These are phyloP conservation scores for Apoda limacodes DNA, from an alignment of 2,888 invertebrate genomes.

Conservation along the genomic window DNA sequence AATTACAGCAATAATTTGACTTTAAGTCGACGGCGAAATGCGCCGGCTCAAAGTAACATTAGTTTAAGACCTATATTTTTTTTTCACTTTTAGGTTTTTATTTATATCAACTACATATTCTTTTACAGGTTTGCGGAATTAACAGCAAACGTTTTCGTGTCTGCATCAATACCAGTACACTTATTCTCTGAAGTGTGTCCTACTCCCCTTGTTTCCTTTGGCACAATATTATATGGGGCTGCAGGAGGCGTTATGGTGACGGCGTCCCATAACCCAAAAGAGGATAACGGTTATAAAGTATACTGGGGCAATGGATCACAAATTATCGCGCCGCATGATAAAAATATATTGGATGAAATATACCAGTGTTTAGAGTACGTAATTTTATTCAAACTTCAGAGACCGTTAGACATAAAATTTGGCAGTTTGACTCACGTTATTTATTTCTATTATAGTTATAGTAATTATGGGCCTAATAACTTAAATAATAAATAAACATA, in stretches of 20 bases:
- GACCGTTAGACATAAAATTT: too few relatives aligned
- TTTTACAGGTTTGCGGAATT: slow-evolving; percentile 93
- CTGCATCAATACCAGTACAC: slow-evolving; percentile 81
- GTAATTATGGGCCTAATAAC: too few relatives aligned
- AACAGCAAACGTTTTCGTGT: slow-evolving; percentile 85
- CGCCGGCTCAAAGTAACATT: too few relatives aligned
- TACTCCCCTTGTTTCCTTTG: slow-evolving; percentile 95
- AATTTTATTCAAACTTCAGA: too few relatives aligned
- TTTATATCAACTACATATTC: too few relatives aligned
- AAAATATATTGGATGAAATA: slow-evolving; percentile 84
- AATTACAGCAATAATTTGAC: too few relatives aligned
- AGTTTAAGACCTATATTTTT: too few relatives aligned
- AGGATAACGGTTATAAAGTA: slow-evolving; percentile 97
- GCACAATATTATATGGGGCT: slow-evolving; percentile 78
- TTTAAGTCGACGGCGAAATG: too few relatives aligned
- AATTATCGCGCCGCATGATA: slow-evolving; percentile 93
- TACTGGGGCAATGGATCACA: slow-evolving; percentile 97
- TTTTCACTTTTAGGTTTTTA: too few relatives aligned
- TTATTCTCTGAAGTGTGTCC: slow-evolving; percentile 85
- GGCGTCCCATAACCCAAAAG: slow-evolving; percentile 95
- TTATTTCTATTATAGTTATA: too few relatives aligned
- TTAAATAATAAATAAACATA: too few relatives aligned
- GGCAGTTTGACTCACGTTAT: too few relatives aligned
- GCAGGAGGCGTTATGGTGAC: slow-evolving; percentile 94
- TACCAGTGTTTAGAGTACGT: neutral